These are phyloP conservation scores for Atethmia centrago DNA, from an alignment of 2,888 invertebrate genomes.

Conservation along the genomic window DNA sequence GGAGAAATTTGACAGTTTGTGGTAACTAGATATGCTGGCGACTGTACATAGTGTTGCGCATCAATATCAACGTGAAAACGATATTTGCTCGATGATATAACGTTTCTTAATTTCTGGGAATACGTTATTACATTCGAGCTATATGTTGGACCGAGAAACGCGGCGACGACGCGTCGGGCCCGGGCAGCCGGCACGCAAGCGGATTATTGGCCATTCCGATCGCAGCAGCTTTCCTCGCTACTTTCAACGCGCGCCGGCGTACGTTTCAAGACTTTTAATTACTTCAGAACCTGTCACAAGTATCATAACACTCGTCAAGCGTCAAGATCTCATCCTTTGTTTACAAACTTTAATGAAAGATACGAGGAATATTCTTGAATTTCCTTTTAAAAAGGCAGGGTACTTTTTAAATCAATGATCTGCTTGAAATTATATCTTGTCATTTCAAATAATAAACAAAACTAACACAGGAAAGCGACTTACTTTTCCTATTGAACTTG, in stretches of 20 bases:
- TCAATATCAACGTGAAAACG: constrained; percentile 12
- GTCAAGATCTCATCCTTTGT: constrained; percentile 57
- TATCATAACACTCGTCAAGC: constrained; percentile 56
- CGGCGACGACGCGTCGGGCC: constrained; percentile 63
- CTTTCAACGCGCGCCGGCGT: constrained; percentile 83
- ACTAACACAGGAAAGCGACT: constrained; percentile 27
- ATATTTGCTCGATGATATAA: constrained; percentile 40
- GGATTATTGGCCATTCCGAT: constrained; percentile 83
- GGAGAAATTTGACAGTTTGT: no score
- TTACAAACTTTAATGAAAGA: constrained; percentile 48
- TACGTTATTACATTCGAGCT: constrained; percentile 43
- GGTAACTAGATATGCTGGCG: no score
- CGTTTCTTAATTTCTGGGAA: constrained; percentile 48
- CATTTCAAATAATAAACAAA: background rate
- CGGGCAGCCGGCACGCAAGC: constrained; percentile 77
- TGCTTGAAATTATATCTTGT: background rate
- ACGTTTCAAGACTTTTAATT: constrained; percentile 85
- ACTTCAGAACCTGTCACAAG: constrained; percentile 75
- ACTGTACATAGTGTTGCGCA: background rate
- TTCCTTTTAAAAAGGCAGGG: background rate
- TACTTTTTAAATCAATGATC: background rate
- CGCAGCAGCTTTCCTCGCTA: constrained; percentile 86
- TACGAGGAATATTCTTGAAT: background rate
- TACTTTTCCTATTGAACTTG: constrained; percentile 67
- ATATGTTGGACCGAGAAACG: constrained; percentile 64